Base-by-base conservation (phyloP, 2,113 vertebrate genomes). In the Apaloderma vittatum region DNA sequence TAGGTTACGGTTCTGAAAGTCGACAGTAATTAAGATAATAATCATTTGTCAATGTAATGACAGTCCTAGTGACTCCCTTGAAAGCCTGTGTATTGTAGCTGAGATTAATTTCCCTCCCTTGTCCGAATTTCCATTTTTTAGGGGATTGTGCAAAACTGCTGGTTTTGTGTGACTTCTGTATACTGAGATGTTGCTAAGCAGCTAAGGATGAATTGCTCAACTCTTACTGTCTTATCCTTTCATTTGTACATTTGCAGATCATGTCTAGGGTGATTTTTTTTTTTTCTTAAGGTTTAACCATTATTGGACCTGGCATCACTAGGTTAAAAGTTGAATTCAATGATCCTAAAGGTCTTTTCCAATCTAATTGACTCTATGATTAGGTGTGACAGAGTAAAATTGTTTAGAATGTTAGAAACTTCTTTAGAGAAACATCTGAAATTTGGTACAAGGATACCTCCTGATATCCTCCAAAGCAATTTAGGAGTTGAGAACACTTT, bases 51-150 rank as follows among this genome's bases (percentile, higher is more conserved):
- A 57, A 0, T 34, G 11, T 27, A 27, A 54, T 24, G 5, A 45
- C 13, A 11, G 4, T 57, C 15, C 22, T 26, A 30, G 3, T 34
- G 29, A 52, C 8, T 89, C 18, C 4, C 8, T 36, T 65, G 11
- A 57, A 46, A 61, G 14, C 1, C 17, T 2, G 0, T 18, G 11
- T 22, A 9, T 27, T 45, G n/a, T 12, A 55, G 27, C 36, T 1
- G 30, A 66, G 10, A 61, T 51, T 43, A 19, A 12, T 66, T 79
- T 79, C 21, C 27, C 22, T 23, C 75, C 75, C 37, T 49, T 1
- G 1, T 37, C 30, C 72, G 8, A 11, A 37, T 78, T 67, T 52
- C 8, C 27, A 36, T 54, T 40, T 54, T 77, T 15, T 21, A 65
- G 9, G 8, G 57, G 40, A 29, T 20, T 45, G n/a, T 32, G 54